phyloP scores from a whole-genome alignment of 2,888 invertebrate genomes.

The Megalurothrips usitatus region DNA sequence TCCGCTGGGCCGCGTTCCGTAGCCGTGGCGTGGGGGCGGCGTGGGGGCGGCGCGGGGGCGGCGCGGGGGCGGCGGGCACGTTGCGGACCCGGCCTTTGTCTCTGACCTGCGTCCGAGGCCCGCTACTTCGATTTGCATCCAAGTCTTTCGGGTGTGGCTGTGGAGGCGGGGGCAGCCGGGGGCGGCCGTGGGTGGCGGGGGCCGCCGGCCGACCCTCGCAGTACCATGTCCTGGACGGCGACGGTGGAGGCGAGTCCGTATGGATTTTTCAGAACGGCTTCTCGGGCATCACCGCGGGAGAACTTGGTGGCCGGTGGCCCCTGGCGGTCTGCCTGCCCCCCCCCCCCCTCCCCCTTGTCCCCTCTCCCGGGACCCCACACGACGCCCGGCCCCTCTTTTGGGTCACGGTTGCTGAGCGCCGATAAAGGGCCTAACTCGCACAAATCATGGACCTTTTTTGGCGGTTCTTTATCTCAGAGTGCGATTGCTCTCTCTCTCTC shows the following conservation, averaged over 20 bases:
- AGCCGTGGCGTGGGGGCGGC: background rate
- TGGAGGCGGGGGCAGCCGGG: no score
- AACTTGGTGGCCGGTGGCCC: background rate
- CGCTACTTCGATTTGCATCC: background rate
- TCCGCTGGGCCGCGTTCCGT: conserved; percentile 8
- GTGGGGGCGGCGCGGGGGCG: no score
- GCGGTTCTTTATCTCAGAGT: background rate
- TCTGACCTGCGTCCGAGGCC: background rate
- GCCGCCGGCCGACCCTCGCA: no score
- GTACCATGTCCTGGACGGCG: no score
- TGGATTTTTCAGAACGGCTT: no score
- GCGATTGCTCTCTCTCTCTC: conserved; percentile 13
- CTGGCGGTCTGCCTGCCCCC: background rate
- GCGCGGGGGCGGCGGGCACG: background rate
- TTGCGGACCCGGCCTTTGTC: background rate
- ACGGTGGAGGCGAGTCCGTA: no score
- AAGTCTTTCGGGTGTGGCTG: no score
- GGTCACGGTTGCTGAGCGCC: conserved; percentile 18
- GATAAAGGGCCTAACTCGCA: conserved; percentile 26
- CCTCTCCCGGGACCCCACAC: background rate
- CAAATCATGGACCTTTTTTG: conserved; percentile 22
- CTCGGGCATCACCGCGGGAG: no score
- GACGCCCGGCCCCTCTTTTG: background rate
- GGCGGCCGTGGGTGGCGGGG: background rate
- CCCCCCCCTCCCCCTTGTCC: background rate